A percentile compares a stretch with the other conserved stretches of the same genome.
Evolutionary conservation across 1,140 invertebrate genomes (phyloP).

Genomic region (Drosophila pandora): DNA sequence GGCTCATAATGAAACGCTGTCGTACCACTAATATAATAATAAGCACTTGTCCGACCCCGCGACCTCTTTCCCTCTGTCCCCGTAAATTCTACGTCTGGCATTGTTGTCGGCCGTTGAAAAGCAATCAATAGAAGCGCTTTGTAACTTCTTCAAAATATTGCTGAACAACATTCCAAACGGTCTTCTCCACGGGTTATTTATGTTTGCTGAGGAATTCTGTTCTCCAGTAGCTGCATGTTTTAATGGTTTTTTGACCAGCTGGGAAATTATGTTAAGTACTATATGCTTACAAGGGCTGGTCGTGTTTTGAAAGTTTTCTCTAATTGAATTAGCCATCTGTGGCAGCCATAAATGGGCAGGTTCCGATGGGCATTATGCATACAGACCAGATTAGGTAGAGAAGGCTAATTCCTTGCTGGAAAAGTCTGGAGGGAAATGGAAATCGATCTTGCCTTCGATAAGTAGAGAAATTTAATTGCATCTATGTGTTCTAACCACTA

Average conservation of each 20-base stretch:
- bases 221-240: constrained; percentile 42
- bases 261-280: constrained; percentile 58
- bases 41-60: constrained; percentile 55
- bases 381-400: not conserved
- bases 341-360: constrained; percentile 5
- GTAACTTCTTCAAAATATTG: constrained; percentile 48
- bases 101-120: constrained; percentile 44
- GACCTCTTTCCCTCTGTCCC: not conserved
- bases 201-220: constrained; percentile 19
- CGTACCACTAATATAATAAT: constrained; percentile 75
- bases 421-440: not conserved
- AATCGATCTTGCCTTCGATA: not conserved
- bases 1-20: constrained; percentile 69
- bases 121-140: constrained; percentile 50
- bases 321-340: constrained; percentile 64
- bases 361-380: constrained; percentile 3
- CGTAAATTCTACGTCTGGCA: constrained; percentile 16
- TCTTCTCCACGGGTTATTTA: constrained; percentile 45
- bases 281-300: constrained; percentile 53
- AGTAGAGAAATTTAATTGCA: constrained; percentile 4
- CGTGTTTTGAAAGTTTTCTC: constrained; percentile 68
- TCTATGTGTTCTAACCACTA: too few species aligned
- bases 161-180: constrained; percentile 31
- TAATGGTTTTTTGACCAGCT: constrained; percentile 54
- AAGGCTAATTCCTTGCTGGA: not conserved